Evolutionary conservation across 2,113 vertebrate species (phyloP).

Genomic region (Phyllostomus discolor): DNA sequence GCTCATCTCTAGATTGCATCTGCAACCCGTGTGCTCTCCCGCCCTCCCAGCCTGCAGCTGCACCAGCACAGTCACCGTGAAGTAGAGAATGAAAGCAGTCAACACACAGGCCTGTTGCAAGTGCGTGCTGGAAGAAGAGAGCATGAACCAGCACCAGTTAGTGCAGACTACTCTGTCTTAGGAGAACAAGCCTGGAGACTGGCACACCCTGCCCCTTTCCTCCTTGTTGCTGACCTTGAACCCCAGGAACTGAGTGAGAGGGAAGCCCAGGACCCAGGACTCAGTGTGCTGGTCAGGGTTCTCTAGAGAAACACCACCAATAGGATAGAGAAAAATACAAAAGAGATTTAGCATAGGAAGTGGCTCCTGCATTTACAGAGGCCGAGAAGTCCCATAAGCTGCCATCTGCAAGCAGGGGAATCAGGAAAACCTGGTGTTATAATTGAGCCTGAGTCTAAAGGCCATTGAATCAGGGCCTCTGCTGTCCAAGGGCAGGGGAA

Average conservation of each 20-base stretch:
- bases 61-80: not conserved
- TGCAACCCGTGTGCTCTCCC: not conserved
- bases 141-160: not conserved
- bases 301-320: not conserved
- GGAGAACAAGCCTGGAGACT: not conserved
- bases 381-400: not conserved
- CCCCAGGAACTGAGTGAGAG: not conserved
- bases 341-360: not conserved
- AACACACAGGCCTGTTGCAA: not conserved
- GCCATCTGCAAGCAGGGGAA: not conserved
- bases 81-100: not conserved
- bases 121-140: accelerated
- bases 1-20: not conserved
- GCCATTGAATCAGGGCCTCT: not conserved
- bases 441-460: not conserved
- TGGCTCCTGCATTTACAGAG: not conserved
- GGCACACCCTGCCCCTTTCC: not conserved
- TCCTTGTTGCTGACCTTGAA: not conserved
- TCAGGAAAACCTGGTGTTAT: not conserved
- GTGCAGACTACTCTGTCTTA: not conserved
- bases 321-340: not conserved
- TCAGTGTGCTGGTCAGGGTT: not conserved
- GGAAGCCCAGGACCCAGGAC: not conserved
- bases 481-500: not conserved
- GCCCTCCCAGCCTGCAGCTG: not conserved